A percentile compares a stretch with the other conserved stretches of the same genome.
Evolutionary conservation across 1,140 invertebrate genomes (phyloP).

Genomic region (Psilanteris sp.): DNA sequence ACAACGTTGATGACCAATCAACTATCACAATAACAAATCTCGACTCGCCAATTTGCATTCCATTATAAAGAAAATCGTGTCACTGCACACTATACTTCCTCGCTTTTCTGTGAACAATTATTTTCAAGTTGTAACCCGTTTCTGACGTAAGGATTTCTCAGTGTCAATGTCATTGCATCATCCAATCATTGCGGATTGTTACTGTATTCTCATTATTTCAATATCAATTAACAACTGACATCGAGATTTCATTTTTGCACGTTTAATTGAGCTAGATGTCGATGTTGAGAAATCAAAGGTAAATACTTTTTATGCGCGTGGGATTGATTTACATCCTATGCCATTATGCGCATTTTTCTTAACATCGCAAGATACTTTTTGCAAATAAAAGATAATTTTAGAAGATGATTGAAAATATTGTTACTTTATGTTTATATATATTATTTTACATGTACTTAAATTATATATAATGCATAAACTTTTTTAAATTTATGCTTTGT

Average conservation of each 20-base stretch:
- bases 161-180: constrained; percentile 52
- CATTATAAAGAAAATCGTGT: constrained; percentile 32
- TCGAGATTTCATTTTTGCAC: constrained; percentile 10
- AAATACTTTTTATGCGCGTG: background rate
- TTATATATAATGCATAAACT: too few species aligned
- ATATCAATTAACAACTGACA: constrained; percentile 18
- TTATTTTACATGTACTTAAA: too few species aligned
- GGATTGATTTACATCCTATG: too few species aligned
- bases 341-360: too few species aligned
- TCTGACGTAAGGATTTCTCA: constrained; percentile 37
- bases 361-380: too few species aligned
- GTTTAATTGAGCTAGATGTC: constrained; percentile 9
- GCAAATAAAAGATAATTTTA: too few species aligned
- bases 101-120: background rate
- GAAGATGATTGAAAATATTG: too few species aligned
- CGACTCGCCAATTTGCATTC: constrained; percentile 59
- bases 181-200: constrained; percentile 15
- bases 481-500: too few species aligned
- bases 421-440: too few species aligned
- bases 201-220: constrained; percentile 15
- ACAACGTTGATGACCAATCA: constrained; percentile 6
- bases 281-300: background rate
- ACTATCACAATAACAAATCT: constrained; percentile 25
- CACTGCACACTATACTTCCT: background rate
- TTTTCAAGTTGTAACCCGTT: constrained; percentile 3